phyloP scores from a whole-genome alignment of 2,113 vertebrate species.

The Cyphomyrus plagiostoma region DNA sequence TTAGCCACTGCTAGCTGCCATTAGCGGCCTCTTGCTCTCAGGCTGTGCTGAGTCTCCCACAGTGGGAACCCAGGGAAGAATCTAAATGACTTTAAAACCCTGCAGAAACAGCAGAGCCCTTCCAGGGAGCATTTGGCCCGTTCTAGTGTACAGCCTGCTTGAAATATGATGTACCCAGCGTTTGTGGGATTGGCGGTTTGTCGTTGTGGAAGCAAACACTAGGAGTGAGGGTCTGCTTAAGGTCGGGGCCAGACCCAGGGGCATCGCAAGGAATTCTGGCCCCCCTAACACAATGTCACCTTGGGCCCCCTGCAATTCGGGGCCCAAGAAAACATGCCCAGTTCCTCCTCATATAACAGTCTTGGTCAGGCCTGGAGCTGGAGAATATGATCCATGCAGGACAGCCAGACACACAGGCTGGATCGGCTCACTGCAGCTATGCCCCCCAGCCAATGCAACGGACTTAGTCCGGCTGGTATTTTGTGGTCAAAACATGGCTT shows the following conservation, averaged over 20 bases:
- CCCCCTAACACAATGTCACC: background rate
- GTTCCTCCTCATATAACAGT: background rate
- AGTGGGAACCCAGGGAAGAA: background rate
- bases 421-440: background rate
- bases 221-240: background rate
- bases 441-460: background rate
- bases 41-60: background rate
- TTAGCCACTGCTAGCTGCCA: background rate
- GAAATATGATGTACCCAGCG: background rate
- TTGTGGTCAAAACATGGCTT: background rate
- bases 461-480: background rate
- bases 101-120: constrained; percentile 40
- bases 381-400: background rate
- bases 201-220: background rate
- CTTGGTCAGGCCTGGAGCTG: background rate
- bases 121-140: constrained; percentile 39
- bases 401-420: constrained; percentile 18
- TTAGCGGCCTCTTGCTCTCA: background rate
- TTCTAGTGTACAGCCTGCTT: constrained; percentile 37
- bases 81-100: constrained; percentile 20
- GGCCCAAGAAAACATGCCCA: background rate
- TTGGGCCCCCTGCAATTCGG: background rate
- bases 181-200: background rate
- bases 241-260: background rate
- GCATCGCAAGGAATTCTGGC: background rate